Evolutionary conservation across 2,113 vertebrate genomes (phyloP).

Genomic region (Galemys pyrenaicus): DNA sequence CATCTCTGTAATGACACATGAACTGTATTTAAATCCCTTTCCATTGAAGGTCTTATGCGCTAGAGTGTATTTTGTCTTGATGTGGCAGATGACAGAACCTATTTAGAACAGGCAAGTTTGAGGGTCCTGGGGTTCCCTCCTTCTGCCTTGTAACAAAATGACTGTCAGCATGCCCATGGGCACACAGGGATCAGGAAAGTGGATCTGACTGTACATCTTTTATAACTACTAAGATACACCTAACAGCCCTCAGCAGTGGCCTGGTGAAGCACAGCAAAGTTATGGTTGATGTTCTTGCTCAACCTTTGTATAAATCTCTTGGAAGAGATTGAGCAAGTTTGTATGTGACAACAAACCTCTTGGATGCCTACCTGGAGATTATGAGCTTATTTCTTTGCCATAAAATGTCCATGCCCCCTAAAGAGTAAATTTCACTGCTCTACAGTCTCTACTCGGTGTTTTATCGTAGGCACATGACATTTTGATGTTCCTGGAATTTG

Average conservation of each 20-base stretch:
- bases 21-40: no score
- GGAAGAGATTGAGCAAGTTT: background rate
- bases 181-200: background rate
- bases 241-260: background rate
- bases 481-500: constrained; percentile 19
- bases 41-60: no score
- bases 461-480: background rate
- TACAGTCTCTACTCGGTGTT: background rate
- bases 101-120: no score
- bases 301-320: background rate
- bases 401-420: background rate
- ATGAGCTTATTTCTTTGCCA: background rate
- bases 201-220: background rate
- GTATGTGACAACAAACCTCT: background rate
- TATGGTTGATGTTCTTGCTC: background rate
- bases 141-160: background rate
- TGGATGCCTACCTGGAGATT: background rate
- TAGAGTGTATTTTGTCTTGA: no score
- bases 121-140: no score
- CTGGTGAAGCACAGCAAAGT: background rate
- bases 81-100: no score
- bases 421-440: background rate
- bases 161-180: background rate
- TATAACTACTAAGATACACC: background rate
- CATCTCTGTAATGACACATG: no score